Percentiles rank a stretch among this genome's conserved stretches.
Conservation (phyloP, 2,888 invertebrate species). For the Leptopilina myrica region DNA sequence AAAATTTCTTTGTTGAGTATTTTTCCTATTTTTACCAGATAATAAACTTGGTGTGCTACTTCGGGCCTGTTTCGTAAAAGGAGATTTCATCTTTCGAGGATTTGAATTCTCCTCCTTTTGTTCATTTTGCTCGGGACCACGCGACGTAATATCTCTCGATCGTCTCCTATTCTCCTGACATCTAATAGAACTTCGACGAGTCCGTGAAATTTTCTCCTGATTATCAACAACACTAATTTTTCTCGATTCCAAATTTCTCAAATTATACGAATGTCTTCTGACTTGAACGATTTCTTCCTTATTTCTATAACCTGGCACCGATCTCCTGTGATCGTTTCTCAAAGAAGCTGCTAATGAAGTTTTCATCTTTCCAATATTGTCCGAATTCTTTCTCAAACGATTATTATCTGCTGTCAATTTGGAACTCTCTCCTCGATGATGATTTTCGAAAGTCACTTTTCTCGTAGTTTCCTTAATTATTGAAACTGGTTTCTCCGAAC, state of each 20-base stretch:
- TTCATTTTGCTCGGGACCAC: neutral
- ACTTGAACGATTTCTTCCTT: neutral
- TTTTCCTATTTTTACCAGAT: neutral
- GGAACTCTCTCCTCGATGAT: neutral
- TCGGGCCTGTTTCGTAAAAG: slow-evolving; percentile 26
- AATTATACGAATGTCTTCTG: slow-evolving; percentile 14
- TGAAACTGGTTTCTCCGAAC: neutral
- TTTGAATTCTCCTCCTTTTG: neutral
- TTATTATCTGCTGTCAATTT: neutral
- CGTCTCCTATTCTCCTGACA: slow-evolving; percentile 4
- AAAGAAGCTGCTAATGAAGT: neutral
- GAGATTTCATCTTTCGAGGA: slow-evolving; percentile 25
- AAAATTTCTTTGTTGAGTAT: too few relatives aligned
- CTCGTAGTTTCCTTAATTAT: neutral
- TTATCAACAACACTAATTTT: neutral
- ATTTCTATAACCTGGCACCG: neutral
- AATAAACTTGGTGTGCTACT: slow-evolving; percentile 8
- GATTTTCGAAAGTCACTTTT: slow-evolving; percentile 20
- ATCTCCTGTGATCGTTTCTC: neutral
- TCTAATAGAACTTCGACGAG: slow-evolving; percentile 14
- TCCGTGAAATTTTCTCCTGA: neutral
- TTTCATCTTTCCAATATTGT: neutral
- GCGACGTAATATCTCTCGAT: neutral
- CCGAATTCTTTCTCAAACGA: neutral
- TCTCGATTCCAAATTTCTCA: slow-evolving; percentile 7